Evolutionary conservation across 2,113 vertebrate genomes (phyloP), one percentile per base, ranked within the genome.

Genomic region (Grus americana): DNA sequence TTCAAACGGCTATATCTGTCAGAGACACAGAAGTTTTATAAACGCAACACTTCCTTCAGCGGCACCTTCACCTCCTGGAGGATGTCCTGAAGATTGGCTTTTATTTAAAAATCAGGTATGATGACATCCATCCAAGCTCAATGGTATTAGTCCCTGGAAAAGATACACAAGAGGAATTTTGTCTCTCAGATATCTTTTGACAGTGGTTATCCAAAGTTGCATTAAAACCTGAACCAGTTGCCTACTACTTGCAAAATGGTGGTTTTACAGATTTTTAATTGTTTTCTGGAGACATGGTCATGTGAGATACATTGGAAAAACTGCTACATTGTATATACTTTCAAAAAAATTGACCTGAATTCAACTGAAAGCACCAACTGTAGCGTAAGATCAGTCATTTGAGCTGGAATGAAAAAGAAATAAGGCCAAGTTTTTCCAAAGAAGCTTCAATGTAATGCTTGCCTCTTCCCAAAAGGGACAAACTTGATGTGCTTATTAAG

Each of bases 1-100:
- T 32, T 95, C 98, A 55, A 95, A 98, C 17, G 95, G 98, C 11
- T 99, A 98, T 22, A 98, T 99, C 70, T 99, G 99, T 97, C 98
- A 99, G 96, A 97, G 99, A 88, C 98, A 98, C 73, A 97, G 74
- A 20, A 95, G 55, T 84, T 98, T 98, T 65, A 78, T 96, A 44
- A 99, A 99, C 5, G 23, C 97, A 92, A 99, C 99, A 3, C 63
- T 81, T 57, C 79, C 91, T 42, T 98, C 99, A 14, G 98, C 97
- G 0, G 46, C 46, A 32, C 76, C 95, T 13, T 38, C 88, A 0
- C 30, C 87, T 38, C 97, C 95, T 32, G 99, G 99, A 76, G 98
- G 98, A 26, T 99, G 99, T 95, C 97, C 98, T 47, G 96, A 98
- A 50, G 98, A 98, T 6, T 99, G 99, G 99, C 36, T 97, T 11